These are phyloP conservation scores for Archips xylosteana DNA, from an alignment of 2,888 invertebrate species.

Conservation along the genomic window DNA sequence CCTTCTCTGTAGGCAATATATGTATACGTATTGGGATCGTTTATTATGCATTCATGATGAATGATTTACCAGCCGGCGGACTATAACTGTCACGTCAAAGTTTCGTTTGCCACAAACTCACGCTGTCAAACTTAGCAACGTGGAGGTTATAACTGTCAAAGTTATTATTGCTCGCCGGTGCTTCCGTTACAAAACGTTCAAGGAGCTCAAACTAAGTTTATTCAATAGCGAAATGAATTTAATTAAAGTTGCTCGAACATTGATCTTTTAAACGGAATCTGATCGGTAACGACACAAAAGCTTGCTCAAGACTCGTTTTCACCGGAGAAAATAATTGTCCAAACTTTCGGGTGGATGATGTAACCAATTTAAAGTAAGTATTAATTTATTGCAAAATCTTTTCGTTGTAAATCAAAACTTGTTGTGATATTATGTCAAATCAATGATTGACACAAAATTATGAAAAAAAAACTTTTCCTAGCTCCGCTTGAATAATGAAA, in stretches of 20 bases:
- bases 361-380: conserved; percentile 12
- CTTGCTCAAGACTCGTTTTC: conserved; percentile 31
- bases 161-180: conserved; percentile 67
- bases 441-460: too few species aligned
- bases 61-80: conserved; percentile 63
- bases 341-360: conserved; percentile 31
- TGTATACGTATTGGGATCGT: background rate
- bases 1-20: background rate
- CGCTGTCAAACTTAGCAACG: conserved; percentile 60
- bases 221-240: conserved; percentile 64
- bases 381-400: background rate
- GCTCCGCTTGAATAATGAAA: too few species aligned
- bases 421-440: too few species aligned
- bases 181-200: conserved; percentile 58
- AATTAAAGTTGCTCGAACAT: conserved; percentile 61
- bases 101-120: conserved; percentile 61
- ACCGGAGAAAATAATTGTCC: conserved; percentile 23
- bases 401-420: background rate
- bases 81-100: conserved; percentile 75
- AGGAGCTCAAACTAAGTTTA: conserved; percentile 54
- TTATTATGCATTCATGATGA: conserved; percentile 52
- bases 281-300: conserved; percentile 52
- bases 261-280: conserved; percentile 56
- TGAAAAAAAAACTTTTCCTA: too few species aligned
- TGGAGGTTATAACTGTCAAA: conserved; percentile 73